Percentiles rank a stretch among this genome's conserved stretches.
phyloP scores from a whole-genome alignment of 2,113 vertebrate genomes.

The Eulemur rufifrons region DNA sequence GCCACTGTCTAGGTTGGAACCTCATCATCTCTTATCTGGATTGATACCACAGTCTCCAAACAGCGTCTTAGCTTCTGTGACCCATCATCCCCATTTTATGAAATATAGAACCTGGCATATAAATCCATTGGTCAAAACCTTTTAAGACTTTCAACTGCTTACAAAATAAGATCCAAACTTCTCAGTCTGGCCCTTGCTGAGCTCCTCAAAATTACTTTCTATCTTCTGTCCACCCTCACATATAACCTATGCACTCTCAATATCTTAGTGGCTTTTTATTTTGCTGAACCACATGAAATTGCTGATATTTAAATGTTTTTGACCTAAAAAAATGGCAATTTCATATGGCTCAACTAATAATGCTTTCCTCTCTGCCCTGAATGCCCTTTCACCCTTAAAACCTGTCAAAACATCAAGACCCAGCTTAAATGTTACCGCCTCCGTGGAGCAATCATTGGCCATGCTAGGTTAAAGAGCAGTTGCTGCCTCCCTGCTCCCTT shows the following conservation, averaged over 20 bases:
- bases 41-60: background rate
- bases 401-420: background rate
- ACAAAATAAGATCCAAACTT: conserved; percentile 39
- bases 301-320: conserved; percentile 21
- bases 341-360: background rate
- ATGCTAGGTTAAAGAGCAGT: background rate
- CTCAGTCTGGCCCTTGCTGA: background rate
- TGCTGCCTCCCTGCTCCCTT: background rate
- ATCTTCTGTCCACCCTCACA: background rate
- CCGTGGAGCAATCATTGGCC: background rate
- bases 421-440: background rate
- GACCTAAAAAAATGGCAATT: background rate
- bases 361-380: background rate
- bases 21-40: conserved; percentile 27
- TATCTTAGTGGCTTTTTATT: conserved; percentile 5
- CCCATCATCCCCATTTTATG: background rate
- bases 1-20: background rate
- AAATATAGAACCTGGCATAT: background rate
- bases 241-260: background rate
- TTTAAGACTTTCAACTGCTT: background rate
- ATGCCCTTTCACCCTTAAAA: background rate
- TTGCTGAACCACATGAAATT: background rate
- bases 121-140: conserved; percentile 20
- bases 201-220: conserved; percentile 46
- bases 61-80: background rate